Percentiles rank a stretch among this genome's conserved stretches.
These are phyloP conservation scores for Melanogrammus aeglefinus DNA, from an alignment of 2,797 vertebrate genomes.

Conservation along the genomic window DNA sequence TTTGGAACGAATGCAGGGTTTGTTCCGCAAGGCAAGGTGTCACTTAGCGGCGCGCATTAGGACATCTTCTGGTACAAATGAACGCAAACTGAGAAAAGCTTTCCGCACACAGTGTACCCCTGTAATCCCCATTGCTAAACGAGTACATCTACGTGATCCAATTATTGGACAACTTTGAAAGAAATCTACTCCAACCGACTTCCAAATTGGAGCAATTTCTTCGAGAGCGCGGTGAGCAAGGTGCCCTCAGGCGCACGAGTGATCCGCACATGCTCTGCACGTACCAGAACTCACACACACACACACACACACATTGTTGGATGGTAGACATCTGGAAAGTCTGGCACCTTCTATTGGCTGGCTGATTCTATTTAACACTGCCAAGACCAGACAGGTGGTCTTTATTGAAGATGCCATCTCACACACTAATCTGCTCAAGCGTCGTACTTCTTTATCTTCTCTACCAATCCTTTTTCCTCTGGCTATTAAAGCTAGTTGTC, in stretches of 20 bases:
- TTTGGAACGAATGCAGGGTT: background rate
- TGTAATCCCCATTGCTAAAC: background rate
- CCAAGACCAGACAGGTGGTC: constrained; percentile 42
- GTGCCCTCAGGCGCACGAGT: constrained; percentile 27
- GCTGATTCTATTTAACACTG: constrained; percentile 32
- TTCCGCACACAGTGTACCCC: background rate
- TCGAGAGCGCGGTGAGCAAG: constrained; percentile 10
- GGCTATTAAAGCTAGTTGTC: background rate
- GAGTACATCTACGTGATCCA: background rate
- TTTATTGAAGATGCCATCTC: constrained; percentile 26
- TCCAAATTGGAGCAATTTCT: constrained; percentile 16
- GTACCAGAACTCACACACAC: constrained; percentile 13
- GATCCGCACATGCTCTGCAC: constrained; percentile 39
- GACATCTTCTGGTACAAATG: background rate
- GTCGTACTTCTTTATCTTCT: constrained; percentile 13
- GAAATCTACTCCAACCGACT: constrained; percentile 1
- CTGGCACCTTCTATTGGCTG: constrained; percentile 31
- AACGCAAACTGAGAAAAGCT: background rate
- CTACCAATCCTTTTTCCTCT: background rate
- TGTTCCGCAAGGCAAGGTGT: background rate
- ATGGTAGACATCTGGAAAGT: constrained; percentile 45
- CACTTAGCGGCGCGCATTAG: background rate
- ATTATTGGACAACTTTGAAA: background rate
- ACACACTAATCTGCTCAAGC: constrained; percentile 10
- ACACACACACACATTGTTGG: background rate